phyloP scores from a whole-genome alignment of 2,113 vertebrate genomes.

The Helogale parvula region DNA sequence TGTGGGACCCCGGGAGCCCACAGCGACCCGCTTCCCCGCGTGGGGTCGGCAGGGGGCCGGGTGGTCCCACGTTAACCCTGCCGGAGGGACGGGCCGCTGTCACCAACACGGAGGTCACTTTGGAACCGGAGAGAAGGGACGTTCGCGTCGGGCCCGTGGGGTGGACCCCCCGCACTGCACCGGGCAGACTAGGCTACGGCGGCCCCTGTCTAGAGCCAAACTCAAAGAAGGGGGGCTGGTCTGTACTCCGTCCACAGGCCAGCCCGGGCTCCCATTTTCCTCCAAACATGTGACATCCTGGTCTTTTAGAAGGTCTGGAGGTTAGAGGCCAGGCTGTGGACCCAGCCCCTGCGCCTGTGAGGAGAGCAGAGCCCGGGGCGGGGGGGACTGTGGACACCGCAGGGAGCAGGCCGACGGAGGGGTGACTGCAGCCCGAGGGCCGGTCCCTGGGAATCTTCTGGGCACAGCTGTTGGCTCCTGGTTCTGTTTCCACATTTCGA shows the following conservation, averaged over 20 bases:
- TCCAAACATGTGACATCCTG: not conserved
- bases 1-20: not conserved
- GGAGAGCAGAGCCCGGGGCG: too few relatives aligned
- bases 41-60: not conserved
- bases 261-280: fast-evolving
- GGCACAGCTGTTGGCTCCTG: not conserved
- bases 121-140: not conserved
- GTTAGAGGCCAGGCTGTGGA: not conserved
- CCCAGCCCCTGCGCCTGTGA: too few relatives aligned
- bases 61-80: fast-evolving
- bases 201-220: not conserved
- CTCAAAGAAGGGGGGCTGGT: not conserved
- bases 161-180: fast-evolving
- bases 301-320: not conserved
- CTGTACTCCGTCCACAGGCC: not conserved
- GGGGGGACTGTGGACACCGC: fast-evolving
- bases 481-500: too few relatives aligned
- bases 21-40: fast-evolving
- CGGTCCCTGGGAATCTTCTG: too few relatives aligned
- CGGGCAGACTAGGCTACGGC: not conserved
- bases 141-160: not conserved
- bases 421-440: not conserved
- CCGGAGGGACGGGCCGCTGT: fast-evolving
- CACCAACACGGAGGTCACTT: fast-evolving
- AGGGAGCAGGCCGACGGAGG: too few relatives aligned